These are phyloP conservation scores for Cataglyphis albicans DNA, from an alignment of 2,888 invertebrate genomes.

Conservation along the genomic window DNA sequence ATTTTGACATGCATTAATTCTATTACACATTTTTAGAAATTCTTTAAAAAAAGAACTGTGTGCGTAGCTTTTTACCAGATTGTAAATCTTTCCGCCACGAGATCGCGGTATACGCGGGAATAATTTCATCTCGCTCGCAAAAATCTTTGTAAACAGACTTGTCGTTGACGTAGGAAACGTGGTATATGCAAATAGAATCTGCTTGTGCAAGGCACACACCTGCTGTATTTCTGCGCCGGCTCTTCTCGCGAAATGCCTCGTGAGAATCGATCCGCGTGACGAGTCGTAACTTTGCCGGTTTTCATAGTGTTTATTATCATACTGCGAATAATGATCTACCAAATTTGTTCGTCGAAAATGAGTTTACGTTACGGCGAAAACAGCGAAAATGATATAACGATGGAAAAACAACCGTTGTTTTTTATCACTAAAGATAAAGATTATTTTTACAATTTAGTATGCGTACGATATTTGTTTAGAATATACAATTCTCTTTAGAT, in stretches of 20 bases:
- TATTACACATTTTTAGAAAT: background rate
- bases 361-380: constrained; percentile 10
- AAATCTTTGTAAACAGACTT: constrained; percentile 44
- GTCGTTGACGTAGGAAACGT: constrained; percentile 22
- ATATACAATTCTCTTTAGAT: background rate
- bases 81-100: constrained; percentile 26
- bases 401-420: background rate
- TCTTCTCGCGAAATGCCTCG: constrained; percentile 27
- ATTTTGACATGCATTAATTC: background rate
- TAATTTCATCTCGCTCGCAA: constrained; percentile 37
- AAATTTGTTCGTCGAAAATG: constrained; percentile 12
- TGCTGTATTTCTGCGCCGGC: constrained; percentile 9
- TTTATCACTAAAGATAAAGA: background rate
- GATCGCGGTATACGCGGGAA: background rate
- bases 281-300: constrained; percentile 33
- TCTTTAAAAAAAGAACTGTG: background rate
- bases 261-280: constrained; percentile 33
- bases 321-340: background rate
- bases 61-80: constrained; percentile 9
- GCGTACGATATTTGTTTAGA: background rate
- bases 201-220: constrained; percentile 1
- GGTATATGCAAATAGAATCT: constrained; percentile 43
- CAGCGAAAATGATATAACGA: background rate
- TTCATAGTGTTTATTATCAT: constrained; percentile 28
- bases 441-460: background rate